Percentiles rank a stretch among this genome's conserved stretches.
Conservation (phyloP, 2,797 vertebrate species). For the Argya squamiceps region DNA sequence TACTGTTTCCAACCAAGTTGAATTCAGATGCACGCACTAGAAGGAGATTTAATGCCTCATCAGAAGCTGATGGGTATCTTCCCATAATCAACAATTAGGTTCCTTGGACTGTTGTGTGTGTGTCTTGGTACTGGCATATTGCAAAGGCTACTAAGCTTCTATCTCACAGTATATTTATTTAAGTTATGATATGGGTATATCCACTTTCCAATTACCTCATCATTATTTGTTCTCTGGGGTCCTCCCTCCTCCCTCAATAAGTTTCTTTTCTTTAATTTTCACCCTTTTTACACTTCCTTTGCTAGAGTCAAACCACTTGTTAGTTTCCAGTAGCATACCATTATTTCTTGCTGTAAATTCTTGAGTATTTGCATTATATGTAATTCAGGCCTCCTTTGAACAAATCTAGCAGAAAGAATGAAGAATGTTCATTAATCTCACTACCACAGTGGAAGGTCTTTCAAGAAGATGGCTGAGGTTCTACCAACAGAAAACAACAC, state of each 20-base stretch:
- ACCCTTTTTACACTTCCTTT: background rate
- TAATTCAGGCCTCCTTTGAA: background rate
- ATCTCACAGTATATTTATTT: background rate
- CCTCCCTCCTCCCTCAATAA: background rate
- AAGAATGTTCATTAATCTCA: background rate
- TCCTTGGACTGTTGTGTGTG: background rate
- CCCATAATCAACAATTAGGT: background rate
- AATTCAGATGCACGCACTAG: background rate
- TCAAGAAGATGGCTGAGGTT: background rate
- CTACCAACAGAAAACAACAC: background rate
- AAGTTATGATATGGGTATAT: background rate
- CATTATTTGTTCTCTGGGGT: background rate
- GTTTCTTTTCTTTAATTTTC: background rate
- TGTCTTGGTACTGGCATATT: background rate
- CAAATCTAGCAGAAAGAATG: background rate
- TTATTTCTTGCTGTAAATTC: background rate
- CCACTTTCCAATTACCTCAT: background rate
- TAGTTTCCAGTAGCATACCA: background rate
- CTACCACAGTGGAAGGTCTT: background rate
- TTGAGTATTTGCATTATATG: background rate
- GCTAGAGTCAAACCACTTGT: background rate
- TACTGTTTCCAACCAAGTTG: background rate
- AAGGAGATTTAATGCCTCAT: background rate
- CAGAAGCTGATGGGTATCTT: background rate
- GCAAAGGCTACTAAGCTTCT: background rate